Conservation (phyloP, 2,888 invertebrate species). For the Pachydiplax longipennis region DNA sequence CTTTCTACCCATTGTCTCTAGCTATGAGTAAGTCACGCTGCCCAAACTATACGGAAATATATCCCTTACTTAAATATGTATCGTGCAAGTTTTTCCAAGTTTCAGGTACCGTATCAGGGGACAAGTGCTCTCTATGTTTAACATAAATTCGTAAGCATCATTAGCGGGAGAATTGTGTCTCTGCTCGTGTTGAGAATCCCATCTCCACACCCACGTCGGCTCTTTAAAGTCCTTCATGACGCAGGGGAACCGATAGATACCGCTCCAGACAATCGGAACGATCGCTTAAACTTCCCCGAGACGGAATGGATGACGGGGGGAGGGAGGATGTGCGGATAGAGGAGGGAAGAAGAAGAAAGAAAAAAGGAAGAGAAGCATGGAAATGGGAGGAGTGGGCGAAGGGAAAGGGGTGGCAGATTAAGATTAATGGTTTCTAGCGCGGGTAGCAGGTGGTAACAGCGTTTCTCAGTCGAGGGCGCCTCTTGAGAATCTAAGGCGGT, state of each 20-base stretch:
- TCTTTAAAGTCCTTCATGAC: background rate
- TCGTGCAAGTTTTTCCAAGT: too few species aligned
- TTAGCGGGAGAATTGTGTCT: too few species aligned
- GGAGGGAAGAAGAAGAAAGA: background rate
- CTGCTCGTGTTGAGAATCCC: too few species aligned
- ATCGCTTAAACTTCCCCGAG: background rate
- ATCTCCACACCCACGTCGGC: too few species aligned
- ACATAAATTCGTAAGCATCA: too few species aligned
- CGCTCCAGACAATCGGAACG: background rate
- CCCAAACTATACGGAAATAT: too few species aligned
- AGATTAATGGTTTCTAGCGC: conserved; percentile 21
- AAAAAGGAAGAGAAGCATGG: background rate
- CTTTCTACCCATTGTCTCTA: too few species aligned
- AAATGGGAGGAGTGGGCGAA: background rate
- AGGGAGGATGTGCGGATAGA: background rate
- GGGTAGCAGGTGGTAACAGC: conserved; percentile 40
- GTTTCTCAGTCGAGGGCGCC: background rate
- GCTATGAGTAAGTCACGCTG: too few species aligned
- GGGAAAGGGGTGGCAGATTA: background rate
- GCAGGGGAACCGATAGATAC: background rate
- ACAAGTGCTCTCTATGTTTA: too few species aligned
- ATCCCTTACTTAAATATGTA: too few species aligned
- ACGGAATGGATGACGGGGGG: background rate
- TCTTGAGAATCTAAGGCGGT: background rate
- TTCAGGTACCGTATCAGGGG: too few species aligned